These are phyloP conservation scores for Gnatocerus cornutus DNA, from an alignment of 2,888 invertebrate genomes.

Conservation along the genomic window DNA sequence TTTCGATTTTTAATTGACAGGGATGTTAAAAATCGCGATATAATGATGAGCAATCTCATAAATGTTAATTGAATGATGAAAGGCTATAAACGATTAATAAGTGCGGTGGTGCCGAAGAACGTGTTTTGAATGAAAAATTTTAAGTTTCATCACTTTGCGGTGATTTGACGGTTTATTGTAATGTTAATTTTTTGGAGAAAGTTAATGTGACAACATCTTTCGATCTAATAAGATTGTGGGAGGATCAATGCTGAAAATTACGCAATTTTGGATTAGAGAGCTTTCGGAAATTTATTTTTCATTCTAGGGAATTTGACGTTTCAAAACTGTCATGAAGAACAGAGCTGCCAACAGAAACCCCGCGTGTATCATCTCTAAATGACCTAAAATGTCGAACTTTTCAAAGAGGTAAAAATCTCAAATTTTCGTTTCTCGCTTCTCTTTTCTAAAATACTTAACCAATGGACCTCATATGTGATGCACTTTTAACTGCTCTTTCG, in stretches of 20 bases:
- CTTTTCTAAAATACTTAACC: too few species aligned
- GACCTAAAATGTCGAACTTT: too few species aligned
- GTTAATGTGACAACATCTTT: slow-evolving; percentile 21
- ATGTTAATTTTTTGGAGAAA: slow-evolving; percentile 32
- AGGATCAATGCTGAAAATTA: too few species aligned
- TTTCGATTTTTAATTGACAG: slow-evolving; percentile 9
- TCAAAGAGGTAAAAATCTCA: too few species aligned
- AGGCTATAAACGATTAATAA: slow-evolving; percentile 1
- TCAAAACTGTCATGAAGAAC: too few species aligned
- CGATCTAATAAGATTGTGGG: neutral
- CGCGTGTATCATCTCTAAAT: too few species aligned
- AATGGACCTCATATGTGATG: too few species aligned
- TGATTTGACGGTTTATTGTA: slow-evolving; percentile 26
- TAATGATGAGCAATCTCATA: neutral
- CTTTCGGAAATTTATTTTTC: too few species aligned
- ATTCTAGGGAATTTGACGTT: too few species aligned
- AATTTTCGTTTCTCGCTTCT: too few species aligned
- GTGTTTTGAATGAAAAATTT: slow-evolving; percentile 29
- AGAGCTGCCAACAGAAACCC: too few species aligned
- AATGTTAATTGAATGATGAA: slow-evolving; percentile 32
- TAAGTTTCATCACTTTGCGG: slow-evolving; percentile 30
- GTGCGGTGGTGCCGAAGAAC: slow-evolving; percentile 3
- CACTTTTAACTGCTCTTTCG: too few species aligned
- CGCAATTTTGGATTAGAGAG: neutral
- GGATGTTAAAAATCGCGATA: neutral